phyloP scores from a whole-genome alignment of 2,797 vertebrate genomes.

The Presbytis comata region DNA sequence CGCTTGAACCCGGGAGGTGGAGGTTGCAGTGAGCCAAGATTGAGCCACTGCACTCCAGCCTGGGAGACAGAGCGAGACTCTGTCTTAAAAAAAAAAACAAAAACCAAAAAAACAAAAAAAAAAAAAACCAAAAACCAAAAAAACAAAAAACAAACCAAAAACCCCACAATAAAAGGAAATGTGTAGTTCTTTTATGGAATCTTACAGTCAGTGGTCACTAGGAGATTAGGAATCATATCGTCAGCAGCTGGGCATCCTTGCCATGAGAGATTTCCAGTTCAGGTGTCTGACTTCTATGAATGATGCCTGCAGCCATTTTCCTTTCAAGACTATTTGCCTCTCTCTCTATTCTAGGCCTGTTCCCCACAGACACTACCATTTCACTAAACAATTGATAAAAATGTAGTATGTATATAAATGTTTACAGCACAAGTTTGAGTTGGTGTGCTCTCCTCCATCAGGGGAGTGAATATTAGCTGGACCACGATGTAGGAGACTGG shows the following conservation, averaged over 20 bases:
- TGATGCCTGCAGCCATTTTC: neutral
- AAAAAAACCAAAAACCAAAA: no score
- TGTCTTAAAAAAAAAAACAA: neutral
- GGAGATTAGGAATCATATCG: neutral
- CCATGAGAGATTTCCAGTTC: neutral
- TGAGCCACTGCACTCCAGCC: neutral
- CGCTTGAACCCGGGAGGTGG: neutral
- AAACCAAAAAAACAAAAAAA: neutral
- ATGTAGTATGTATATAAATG: neutral
- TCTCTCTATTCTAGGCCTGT: neutral
- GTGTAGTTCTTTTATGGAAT: neutral
- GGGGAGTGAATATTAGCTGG: neutral
- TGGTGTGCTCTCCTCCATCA: neutral
- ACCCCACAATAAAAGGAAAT: neutral
- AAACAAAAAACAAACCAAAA: no score
- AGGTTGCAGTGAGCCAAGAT: neutral
- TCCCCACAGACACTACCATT: neutral
- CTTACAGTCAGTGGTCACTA: no score
- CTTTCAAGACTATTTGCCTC: neutral
- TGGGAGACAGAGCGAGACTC: neutral
- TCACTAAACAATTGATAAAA: neutral
- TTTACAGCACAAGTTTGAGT: neutral
- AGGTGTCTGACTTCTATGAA: neutral
- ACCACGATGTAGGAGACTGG: neutral
- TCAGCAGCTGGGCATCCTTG: neutral